A percentile compares a stretch with the other conserved stretches of the same genome.
Conservation (phyloP, 2,888 invertebrate species). For the Chaetogeoica ovagalla region DNA sequence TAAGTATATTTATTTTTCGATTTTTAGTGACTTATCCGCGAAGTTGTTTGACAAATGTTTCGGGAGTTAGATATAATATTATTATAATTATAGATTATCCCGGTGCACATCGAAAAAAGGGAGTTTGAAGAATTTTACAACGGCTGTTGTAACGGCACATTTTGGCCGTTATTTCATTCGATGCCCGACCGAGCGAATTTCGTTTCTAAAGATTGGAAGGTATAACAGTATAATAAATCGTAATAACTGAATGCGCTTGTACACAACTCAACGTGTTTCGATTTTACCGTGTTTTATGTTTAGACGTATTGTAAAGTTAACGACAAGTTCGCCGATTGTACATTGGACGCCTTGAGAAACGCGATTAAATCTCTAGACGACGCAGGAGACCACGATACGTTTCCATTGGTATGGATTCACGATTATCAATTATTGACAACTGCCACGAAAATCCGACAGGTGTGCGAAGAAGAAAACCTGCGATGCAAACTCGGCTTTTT, state of each 20-base stretch:
- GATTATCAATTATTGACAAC: conserved; percentile 64
- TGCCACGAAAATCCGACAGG: conserved; percentile 61
- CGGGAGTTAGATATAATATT: not conserved
- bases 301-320: conserved; percentile 60
- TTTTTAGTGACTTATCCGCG: not conserved
- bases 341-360: conserved; percentile 59
- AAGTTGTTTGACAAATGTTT: not conserved
- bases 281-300: not conserved
- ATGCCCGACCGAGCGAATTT: conserved; percentile 61
- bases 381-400: conserved; percentile 57
- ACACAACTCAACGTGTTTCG: not conserved
- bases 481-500: conserved; percentile 62
- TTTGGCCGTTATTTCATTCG: conserved; percentile 62
- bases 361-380: conserved; percentile 58
- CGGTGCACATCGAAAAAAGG: conserved; percentile 58
- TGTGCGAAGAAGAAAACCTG: conserved; percentile 59
- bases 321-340: conserved; percentile 59
- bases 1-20: not conserved
- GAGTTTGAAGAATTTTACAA: conserved; percentile 60
- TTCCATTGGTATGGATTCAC: conserved; percentile 64
- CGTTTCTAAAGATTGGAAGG: conserved; percentile 60
- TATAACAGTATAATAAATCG: conserved; percentile 46
- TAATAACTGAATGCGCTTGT: not conserved
- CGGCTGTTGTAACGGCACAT: conserved; percentile 61
- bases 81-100: conserved; percentile 57